Conservation (phyloP, 1,140 invertebrate genomes). For the Ctenoplectra terminalis region DNA sequence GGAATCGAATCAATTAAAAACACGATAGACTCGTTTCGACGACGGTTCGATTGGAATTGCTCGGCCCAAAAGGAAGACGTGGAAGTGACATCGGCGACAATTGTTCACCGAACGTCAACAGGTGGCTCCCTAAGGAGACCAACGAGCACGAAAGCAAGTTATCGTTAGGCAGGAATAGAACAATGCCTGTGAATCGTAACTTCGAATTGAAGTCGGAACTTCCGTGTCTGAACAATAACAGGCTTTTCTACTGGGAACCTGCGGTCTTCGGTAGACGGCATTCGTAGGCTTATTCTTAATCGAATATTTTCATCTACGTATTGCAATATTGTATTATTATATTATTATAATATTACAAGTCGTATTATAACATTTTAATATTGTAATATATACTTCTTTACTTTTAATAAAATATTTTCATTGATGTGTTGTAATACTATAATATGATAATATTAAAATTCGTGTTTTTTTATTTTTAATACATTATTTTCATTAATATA, state of each 20-base stretch:
- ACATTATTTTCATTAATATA: too few species aligned
- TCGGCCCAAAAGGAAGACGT: not conserved
- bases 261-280: not conserved
- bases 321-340: too few species aligned
- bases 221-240: slow-evolving; percentile 3
- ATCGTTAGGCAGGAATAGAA: slow-evolving; percentile 40
- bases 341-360: too few species aligned
- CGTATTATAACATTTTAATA: too few species aligned
- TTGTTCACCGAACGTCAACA: slow-evolving; percentile 52
- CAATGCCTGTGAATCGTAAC: slow-evolving; percentile 18
- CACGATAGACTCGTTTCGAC: not conserved
- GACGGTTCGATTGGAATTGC: not conserved
- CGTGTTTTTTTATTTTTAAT: too few species aligned
- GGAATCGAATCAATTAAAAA: slow-evolving; percentile 15
- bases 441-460: too few species aligned
- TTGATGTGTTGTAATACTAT: too few species aligned
- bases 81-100: slow-evolving; percentile 25
- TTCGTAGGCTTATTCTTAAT: not conserved
- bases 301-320: too few species aligned
- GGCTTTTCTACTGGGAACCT: not conserved
- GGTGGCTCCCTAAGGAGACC: slow-evolving; percentile 48
- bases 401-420: too few species aligned
- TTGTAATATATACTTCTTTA: too few species aligned
- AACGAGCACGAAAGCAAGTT: slow-evolving; percentile 23
- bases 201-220: not conserved